Evolutionary conservation across 2,888 invertebrate genomes (phyloP).

Genomic region (Torymus auratus): DNA sequence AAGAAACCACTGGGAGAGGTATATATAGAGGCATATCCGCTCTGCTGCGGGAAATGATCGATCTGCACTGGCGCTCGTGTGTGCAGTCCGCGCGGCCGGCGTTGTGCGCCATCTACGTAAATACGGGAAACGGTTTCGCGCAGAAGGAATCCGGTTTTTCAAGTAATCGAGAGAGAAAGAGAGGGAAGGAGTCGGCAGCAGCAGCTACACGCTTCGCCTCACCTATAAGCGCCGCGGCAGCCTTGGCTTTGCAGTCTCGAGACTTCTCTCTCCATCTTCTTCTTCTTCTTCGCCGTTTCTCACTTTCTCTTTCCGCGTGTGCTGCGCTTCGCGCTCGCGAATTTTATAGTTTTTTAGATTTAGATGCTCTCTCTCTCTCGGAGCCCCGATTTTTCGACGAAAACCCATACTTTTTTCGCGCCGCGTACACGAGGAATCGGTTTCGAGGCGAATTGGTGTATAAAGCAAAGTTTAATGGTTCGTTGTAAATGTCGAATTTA

Average conservation of each 20-base stretch:
- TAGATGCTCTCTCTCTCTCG: conserved; percentile 21
- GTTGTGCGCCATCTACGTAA: conserved; percentile 64
- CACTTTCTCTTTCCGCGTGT: conserved; percentile 62
- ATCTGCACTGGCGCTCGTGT: conserved; percentile 7
- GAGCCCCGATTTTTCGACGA: conserved; percentile 44
- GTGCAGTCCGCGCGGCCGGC: conserved; percentile 1
- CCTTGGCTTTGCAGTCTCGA: conserved; percentile 51
- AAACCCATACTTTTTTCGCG: conserved; percentile 34
- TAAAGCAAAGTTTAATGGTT: conserved; percentile 40
- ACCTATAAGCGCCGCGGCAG: conserved; percentile 40
- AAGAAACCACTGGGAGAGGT: too few relatives aligned
- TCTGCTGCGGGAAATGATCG: conserved; percentile 39
- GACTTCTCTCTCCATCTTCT: conserved; percentile 58
- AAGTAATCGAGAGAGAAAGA: conserved; percentile 71
- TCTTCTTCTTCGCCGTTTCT: conserved; percentile 58
- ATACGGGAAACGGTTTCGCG: conserved; percentile 74
- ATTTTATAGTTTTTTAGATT: conserved; percentile 50
- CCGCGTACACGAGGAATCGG: not conserved
- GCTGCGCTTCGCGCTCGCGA: conserved; percentile 36
- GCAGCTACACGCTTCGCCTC: conserved; percentile 52
- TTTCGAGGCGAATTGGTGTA: too few relatives aligned
- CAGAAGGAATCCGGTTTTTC: conserved; percentile 74
- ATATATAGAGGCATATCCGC: not conserved
- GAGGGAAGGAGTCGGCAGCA: conserved; percentile 30
- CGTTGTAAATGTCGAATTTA: conserved; percentile 52